Evolutionary conservation across 2,888 invertebrate species (phyloP), one percentile per base, ranked within the genome.

Genomic region (Meliscaeva auricollis): DNA sequence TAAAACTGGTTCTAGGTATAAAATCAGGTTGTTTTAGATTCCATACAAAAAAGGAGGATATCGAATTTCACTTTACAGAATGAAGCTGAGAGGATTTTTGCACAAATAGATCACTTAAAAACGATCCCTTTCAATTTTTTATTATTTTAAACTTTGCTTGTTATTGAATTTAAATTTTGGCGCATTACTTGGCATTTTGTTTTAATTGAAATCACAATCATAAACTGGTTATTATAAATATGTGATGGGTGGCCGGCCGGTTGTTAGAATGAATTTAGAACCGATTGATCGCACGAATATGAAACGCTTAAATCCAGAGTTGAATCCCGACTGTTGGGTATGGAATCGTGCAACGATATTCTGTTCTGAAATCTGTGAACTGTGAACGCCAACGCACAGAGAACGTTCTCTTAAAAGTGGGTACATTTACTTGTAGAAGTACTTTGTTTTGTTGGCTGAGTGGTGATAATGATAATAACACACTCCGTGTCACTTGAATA

Each of bases 351-450:
- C 78, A 83, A 74, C 62, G 35, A 69, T 69, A 69, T 78, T 69
- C 56, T 69, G 35, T 48, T 46, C 66, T 66, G 0, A 50, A 17
- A 32, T 48, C 46, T 46, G 64, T 48, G 32, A 35, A 50, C 50
- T 35, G 48, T 50, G 48, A 66, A 48, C 66, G 35, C 46, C 58
- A 66, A 44, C 22, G 70, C 84, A 72, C 17, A 20, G 56, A 84
- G 84, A 84, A 84, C 17, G 66, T 79, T 84, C 84, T 84, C 84
- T 79, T 79, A 83, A 66, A 50, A 20, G 48, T 66, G 17, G 66
- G 44, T 46, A 64, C 35, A 35, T 50, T 2, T 15, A 13, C 46
- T 64, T 48, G 17, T 20, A 48, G 11, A 17, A 35, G 48, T 46
- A 46, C 41, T 9, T 50, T 60, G 60, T 60, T 60, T 22, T 4